Evolutionary conservation across 1,140 invertebrate species (phyloP).

Genomic region (Brachystomella parvula): DNA sequence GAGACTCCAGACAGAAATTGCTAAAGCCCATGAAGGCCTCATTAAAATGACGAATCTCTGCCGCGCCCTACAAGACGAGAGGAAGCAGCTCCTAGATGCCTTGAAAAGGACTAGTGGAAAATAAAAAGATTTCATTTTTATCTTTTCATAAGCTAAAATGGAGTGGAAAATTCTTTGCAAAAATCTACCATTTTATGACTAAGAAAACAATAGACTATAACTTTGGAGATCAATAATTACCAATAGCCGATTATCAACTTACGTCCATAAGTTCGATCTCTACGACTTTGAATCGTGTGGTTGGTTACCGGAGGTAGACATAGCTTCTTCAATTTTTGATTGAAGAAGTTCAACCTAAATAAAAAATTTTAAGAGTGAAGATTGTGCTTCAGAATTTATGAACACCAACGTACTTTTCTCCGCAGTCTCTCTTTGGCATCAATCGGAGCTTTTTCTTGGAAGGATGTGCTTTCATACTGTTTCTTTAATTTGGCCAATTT

Average conservation of each 20-base stretch:
- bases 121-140: neutral
- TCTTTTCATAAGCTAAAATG: neutral
- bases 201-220: neutral
- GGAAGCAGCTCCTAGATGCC: conserved; percentile 15
- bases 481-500: conserved; percentile 23
- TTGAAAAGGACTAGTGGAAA: neutral
- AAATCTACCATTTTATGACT: too few relatives aligned
- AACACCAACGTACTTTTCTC: conserved; percentile 29
- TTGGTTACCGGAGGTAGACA: neutral
- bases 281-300: neutral
- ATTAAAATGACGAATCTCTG: conserved; percentile 34
- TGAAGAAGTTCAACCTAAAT: conserved; percentile 15
- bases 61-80: conserved; percentile 29
- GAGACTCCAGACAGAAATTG: conserved; percentile 25
- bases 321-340: conserved; percentile 7
- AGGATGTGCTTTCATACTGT: conserved; percentile 19
- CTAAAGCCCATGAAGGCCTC: conserved; percentile 28
- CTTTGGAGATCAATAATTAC: too few relatives aligned
- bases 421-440: conserved; percentile 26
- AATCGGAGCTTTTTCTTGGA: conserved; percentile 24
- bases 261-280: too few relatives aligned
- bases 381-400: neutral
- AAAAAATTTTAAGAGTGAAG: neutral
- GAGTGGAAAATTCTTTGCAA: too few relatives aligned
- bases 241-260: too few relatives aligned